Evolutionary conservation across 2,113 vertebrate species (phyloP).

Genomic region (Barnardius zonarius): DNA sequence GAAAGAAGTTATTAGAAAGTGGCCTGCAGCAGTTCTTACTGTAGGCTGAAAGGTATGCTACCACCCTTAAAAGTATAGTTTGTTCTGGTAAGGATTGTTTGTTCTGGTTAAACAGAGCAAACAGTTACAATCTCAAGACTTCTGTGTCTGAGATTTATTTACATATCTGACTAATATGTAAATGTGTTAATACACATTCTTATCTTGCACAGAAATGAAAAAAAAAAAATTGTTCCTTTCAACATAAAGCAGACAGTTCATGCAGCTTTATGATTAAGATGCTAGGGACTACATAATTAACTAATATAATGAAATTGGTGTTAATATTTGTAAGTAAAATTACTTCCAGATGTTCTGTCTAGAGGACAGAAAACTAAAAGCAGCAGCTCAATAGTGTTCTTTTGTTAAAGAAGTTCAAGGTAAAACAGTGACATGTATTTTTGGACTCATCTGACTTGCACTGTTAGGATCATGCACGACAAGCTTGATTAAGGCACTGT

Average conservation of each 20-base stretch:
- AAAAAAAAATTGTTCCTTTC: background rate
- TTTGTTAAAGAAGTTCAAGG: background rate
- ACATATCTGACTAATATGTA: background rate
- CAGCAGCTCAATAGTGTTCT: background rate
- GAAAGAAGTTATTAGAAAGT: background rate
- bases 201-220: background rate
- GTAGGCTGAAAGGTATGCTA: background rate
- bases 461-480: rapidly evolving
- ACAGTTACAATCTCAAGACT: background rate
- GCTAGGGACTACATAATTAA: background rate
- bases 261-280: background rate
- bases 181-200: background rate
- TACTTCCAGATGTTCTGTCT: background rate
- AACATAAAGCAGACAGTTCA: background rate
- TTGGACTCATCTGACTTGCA: background rate
- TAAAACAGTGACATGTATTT: background rate
- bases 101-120: background rate
- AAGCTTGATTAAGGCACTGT: background rate
- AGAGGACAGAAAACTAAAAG: background rate
- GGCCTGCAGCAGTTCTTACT: background rate
- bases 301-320: background rate
- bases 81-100: background rate
- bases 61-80: background rate
- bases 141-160: background rate
- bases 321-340: background rate